Percentiles rank a stretch among this genome's conserved stretches.
Conservation (phyloP, 2,113 vertebrate genomes). For the Pelobates fuscus region DNA sequence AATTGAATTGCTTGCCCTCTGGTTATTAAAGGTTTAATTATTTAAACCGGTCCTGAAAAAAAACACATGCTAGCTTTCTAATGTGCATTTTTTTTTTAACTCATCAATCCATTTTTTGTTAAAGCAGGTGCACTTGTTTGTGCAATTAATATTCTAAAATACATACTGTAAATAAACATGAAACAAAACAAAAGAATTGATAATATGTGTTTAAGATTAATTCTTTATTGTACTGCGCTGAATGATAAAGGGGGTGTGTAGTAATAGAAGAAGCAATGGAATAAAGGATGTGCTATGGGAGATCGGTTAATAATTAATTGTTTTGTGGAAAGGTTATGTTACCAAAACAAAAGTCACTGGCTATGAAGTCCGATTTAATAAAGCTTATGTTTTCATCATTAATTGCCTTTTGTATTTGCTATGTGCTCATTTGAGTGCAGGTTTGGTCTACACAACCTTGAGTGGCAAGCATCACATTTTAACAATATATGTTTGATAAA, state of each 20-base stretch:
- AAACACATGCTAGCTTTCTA: not conserved
- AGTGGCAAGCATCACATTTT: slow-evolving; percentile 1
- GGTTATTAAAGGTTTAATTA: no score
- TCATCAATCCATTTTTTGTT: slow-evolving; percentile 4
- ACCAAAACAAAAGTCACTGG: slow-evolving; percentile 40
- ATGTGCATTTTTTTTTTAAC: not conserved
- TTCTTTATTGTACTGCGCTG: slow-evolving; percentile 38
- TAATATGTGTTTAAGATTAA: slow-evolving; percentile 41
- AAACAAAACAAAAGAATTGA: slow-evolving; percentile 23
- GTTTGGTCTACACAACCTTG: slow-evolving; percentile 16
- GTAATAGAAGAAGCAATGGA: slow-evolving; percentile 35
- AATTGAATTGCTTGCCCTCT: no score
- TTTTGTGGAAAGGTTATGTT: slow-evolving; percentile 40
- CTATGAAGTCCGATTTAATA: slow-evolving; percentile 21
- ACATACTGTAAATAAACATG: slow-evolving; percentile 38
- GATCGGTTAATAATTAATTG: slow-evolving; percentile 43
- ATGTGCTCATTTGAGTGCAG: slow-evolving; percentile 15
- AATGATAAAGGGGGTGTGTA: slow-evolving; percentile 38
- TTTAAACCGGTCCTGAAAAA: not conserved
- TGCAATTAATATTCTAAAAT: slow-evolving; percentile 38
- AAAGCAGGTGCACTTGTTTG: slow-evolving; percentile 40
- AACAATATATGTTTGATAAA: not conserved
- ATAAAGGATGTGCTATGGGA: slow-evolving; percentile 28
- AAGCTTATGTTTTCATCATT: slow-evolving; percentile 42
- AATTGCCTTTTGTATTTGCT: slow-evolving; percentile 25